Evolutionary conservation across 2,888 invertebrate species (phyloP), one percentile per base, ranked within the genome.

Genomic region (Heterodera filipjevi): DNA sequence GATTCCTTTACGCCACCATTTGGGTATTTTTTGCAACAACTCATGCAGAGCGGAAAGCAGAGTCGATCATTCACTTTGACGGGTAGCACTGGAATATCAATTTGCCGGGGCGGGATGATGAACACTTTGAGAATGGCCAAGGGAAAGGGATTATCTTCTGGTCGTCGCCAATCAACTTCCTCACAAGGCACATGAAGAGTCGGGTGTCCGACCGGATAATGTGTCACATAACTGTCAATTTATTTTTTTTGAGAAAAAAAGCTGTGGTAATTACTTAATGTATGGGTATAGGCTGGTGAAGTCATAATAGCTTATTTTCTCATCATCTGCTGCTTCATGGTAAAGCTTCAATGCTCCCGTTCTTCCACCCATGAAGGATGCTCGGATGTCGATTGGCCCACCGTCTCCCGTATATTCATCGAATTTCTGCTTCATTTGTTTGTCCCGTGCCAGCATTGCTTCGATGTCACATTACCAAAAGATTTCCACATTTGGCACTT

Each of bases 221-320:
- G 59, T 5, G 27, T 59, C 59, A 59, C 59, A 59, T 8, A 59
- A 27, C 59, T 59, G 59, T n/a, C n/a, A n/a, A n/a, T n/a, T n/a
- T n/a, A n/a, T n/a, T n/a, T n/a, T n/a, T n/a, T n/a, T n/a, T n/a
- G n/a, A n/a, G n/a, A 8, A n/a, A n/a, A n/a, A n/a, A 27, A 8
- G n/a, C 27, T 27, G 1, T 0, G n/a, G n/a, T n/a, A n/a, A 1
- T n/a, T 5, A 59, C 59, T 59, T 59, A 5, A 59, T 59, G n/a
- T 27, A 59, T n/a, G 59, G 59, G 27, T 59, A 59, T 2, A 59
- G 59, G 27, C 59, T 59, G 6, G 59, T 59, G 8, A 59, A n/a
- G 27, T 59, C 59, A 6, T 59, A 59, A 27, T 59, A 59, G 59
- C 59, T 59, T n/a, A 59, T 59, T n/a, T n/a, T 59, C n/a, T 59